Conservation (phyloP, 2,888 invertebrate species). For the Stramonita haemastoma region DNA sequence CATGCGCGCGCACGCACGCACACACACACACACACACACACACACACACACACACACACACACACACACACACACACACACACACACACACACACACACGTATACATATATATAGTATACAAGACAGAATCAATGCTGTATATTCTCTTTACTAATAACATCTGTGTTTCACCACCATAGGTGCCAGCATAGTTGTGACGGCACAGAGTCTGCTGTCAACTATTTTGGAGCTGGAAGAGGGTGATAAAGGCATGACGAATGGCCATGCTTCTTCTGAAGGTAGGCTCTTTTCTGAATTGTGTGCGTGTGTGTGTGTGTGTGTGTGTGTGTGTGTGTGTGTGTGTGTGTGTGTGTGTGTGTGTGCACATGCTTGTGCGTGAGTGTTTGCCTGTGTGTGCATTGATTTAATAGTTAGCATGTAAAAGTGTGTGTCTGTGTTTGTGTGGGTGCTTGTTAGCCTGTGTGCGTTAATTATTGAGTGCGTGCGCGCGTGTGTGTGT, state of each 20-base stretch:
- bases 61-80: not conserved
- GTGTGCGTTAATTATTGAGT: too few relatives aligned
- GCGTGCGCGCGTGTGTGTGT: too few relatives aligned
- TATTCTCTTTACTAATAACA: too few relatives aligned
- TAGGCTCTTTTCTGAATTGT: not conserved
- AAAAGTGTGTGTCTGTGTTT: too few relatives aligned
- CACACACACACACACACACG: too few relatives aligned
- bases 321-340: not conserved
- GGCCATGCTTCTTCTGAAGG: not conserved
- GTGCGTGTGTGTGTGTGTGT: not conserved
- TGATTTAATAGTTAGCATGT: too few relatives aligned
- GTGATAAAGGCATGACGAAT: not conserved
- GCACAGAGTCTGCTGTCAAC: constrained; percentile 1
- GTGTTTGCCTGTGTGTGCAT: too few relatives aligned
- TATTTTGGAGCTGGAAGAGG: constrained; percentile 5
- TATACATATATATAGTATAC: too few relatives aligned
- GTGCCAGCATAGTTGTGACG: not conserved
- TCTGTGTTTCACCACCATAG: too few relatives aligned
- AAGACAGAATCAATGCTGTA: too few relatives aligned
- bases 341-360: not conserved
- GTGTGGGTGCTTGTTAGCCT: too few relatives aligned
- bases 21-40: not conserved
- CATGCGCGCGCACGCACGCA: not conserved
- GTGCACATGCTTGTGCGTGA: too few relatives aligned
- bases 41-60: not conserved